Evolutionary conservation across 2,888 invertebrate genomes (phyloP).

Genomic region (Empis livida): DNA sequence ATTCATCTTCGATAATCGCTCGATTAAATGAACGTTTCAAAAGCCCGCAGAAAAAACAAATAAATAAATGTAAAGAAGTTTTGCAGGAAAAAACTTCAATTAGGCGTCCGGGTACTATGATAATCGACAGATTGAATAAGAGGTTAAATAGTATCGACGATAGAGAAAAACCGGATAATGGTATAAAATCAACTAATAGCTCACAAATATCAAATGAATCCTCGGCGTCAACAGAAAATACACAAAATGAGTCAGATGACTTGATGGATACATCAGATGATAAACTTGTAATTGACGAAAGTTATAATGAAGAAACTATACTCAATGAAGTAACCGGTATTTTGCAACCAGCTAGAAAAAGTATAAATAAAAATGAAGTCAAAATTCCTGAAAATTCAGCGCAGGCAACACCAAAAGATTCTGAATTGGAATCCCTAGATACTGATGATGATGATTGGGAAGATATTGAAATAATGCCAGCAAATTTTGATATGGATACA

Average conservation of each 20-base stretch:
- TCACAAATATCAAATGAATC: too few relatives aligned
- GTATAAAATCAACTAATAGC: too few relatives aligned
- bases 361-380: not conserved
- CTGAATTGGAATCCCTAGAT: not conserved
- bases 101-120: not conserved
- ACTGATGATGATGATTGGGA: constrained; percentile 24
- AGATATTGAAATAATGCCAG: constrained; percentile 22
- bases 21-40: not conserved
- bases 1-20: not conserved
- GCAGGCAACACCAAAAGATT: not conserved
- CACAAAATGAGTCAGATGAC: not conserved
- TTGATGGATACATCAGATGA: constrained; percentile 1
- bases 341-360: too few relatives aligned
- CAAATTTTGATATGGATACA: constrained; percentile 11
- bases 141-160: not conserved
- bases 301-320: not conserved
- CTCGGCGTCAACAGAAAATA: too few relatives aligned
- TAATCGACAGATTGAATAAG: not conserved
- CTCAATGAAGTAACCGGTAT: too few relatives aligned
- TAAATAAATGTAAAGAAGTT: not conserved
- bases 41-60: not conserved
- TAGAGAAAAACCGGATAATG: too few relatives aligned
- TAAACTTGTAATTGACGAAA: constrained; percentile 7
- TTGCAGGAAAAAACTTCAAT: too few relatives aligned
- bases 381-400: not conserved